These are phyloP conservation scores for Enteromius afrohamiltoni DNA, from an alignment of 2,797 vertebrate species.

Conservation along the genomic window DNA sequence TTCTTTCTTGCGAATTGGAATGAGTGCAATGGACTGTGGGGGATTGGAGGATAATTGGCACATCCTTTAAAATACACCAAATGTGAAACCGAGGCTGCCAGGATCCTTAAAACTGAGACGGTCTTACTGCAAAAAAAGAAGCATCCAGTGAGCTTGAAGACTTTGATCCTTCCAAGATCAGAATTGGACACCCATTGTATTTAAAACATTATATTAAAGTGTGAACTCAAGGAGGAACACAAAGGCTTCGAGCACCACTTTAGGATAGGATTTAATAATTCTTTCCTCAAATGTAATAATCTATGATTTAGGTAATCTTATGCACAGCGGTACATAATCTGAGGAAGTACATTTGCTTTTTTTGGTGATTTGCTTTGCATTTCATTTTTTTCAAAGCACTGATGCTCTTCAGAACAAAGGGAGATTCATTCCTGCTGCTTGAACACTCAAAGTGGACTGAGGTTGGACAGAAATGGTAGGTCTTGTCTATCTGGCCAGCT, in stretches of 20 bases:
- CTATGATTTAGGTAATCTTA: background rate
- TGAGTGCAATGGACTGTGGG: background rate
- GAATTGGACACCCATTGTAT: background rate
- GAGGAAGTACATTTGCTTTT: background rate
- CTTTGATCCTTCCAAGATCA: background rate
- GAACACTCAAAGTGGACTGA: slow-evolving; percentile 1
- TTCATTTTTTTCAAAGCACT: slow-evolving; percentile 16
- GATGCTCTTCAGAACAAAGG: background rate
- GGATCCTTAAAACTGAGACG: background rate
- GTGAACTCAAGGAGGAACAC: background rate
- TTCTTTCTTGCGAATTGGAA: background rate
- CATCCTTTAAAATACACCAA: background rate
- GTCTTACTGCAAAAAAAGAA: background rate
- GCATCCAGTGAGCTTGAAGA: background rate
- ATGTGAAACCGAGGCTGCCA: background rate
- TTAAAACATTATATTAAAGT: background rate
- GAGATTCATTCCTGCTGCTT: background rate
- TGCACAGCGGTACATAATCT: background rate
- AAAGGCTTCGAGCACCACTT: background rate
- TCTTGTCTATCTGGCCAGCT: slow-evolving; percentile 17
- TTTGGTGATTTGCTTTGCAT: background rate
- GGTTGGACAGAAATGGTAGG: slow-evolving; percentile 6
- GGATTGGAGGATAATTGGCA: background rate
- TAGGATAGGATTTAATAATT: background rate
- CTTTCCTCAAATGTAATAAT: background rate